Evolutionary conservation across 1,140 invertebrate species (phyloP), one percentile per base, ranked within the genome.

Genomic region (Drosophila kikkawai): DNA sequence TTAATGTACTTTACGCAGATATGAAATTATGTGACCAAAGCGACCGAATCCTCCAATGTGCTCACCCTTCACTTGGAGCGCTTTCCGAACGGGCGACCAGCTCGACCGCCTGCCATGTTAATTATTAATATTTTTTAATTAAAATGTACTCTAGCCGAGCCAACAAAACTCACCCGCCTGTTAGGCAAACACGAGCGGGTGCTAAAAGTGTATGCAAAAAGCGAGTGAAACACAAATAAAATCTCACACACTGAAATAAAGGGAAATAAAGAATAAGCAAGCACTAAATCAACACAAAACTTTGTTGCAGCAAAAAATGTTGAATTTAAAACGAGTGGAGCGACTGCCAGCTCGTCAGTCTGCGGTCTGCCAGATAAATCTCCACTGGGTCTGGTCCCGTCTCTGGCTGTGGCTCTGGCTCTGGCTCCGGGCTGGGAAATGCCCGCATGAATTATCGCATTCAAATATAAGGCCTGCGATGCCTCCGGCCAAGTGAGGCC

Each of bases 81-180:
- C 42, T 44, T 57, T 63, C 2, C 29, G 29, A 12, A 17, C 29
- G 44, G 36, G 3, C 17, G 32, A 19, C 17, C 51, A 5, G 19
- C 51, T 55, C 66, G 50, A 45, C 60, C 48, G 66, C 70, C 61
- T 48, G 78, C 64, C 67, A 50, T 73, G 76, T 75, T 88, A 88
- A 88, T 88, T 83, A 75, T 80, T 78, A 88, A 88, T 76, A 87
- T 80, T 83, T 88, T 84, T 84, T 88, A 85, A 85, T 85, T 85
- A 85, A 85, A 85, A 85, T 82, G 70, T 87, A 68, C 67, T 71
- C 63, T 53, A 53, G 59, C 64, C 75, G 45, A 36, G 64, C 55
- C 58, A 75, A 67, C 39, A 69, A 60, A 78, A 81, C 77, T 48
- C 39, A 26, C 60, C 63, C 39, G 44, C 64, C 66, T 55, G 48